Base-by-base conservation (phyloP, 2,888 invertebrate species). In the Drosophila aldrichi region DNA sequence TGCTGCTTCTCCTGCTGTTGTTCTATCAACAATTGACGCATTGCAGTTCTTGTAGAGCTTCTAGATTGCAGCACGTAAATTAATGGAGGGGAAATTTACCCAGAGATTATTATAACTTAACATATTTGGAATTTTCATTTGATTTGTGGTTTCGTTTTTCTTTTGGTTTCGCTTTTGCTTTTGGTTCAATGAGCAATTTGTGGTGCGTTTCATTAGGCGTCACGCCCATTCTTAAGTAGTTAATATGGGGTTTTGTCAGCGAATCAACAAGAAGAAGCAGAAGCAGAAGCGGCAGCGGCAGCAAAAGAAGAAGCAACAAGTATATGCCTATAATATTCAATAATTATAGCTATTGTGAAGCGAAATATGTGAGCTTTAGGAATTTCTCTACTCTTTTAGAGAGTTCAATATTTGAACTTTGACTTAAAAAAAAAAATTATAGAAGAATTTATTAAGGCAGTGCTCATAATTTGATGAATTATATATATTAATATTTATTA, bases 71-170 rank as follows among this genome's bases (percentile, higher is more conserved):
- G 55, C 77, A 52, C 52, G 48, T 62, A 75, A 72, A 81, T 75
- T 65, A 70, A 78, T 76, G 70, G 62, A 25, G 16, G 9, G 29
- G 18, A 2, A 22, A 36, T n/a, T 57, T 52, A 8, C n/a, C 12
- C 41, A 55, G 20, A 25, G 43, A 14, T 62, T 73, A 75, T 65
- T 65, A 64, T 68, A 51, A 75, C 65, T 62, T 65, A 57, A 62
- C 66, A 83, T 63, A 40, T 87, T 79, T 72, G 86, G 88, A 85
- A 85, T 82, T 88, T 85, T 79, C 69, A 82, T 85, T 88, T 85
- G 86, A 82, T 85, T 82, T 88, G 82, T 79, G 88, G 86, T 79
- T 88, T 60, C 68, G 64, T 64, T 76, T 60, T 51, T 14, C 32
- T 32, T 2, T 38, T 38, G 16, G 49, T 71, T 75, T 51, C 49